Base-by-base conservation (phyloP, 2,888 invertebrate species). In the Oscheius sp. region DNA sequence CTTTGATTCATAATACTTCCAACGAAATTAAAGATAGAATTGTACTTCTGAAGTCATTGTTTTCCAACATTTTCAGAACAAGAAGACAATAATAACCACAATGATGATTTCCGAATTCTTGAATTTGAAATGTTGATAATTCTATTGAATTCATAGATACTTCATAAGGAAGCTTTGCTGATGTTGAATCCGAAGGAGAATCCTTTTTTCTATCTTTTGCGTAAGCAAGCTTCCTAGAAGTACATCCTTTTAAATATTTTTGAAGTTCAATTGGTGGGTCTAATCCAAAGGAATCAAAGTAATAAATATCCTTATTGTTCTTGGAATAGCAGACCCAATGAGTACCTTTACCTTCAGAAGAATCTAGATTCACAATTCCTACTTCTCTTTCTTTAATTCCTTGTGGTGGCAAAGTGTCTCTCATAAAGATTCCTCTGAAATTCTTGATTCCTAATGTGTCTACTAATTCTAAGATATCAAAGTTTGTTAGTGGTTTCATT, bases 51-150 rank as follows among this genome's bases (percentile, higher is more conserved):
- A 64, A 64, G 12, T 61, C 63, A n/a, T 61, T 65, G 20, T 64
- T 20, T 69, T 74, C 70, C 50, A 70, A 66, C 34, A 72, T 33
- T 37, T 74, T 72, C n/a, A n/a, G n/a, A n/a, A n/a, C n/a, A n/a
- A n/a, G n/a, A n/a, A 67, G 69, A 33, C n/a, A n/a, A n/a, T 73
- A 73, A 71, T 73, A 73, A 68, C 73, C 73, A 73, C 74, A 74
- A 68, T 74, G 73, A 71, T 73, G 71, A 48, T 66, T 73, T 53
- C 61, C 52, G 50, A 73, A 70, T 67, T 73, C 68, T 73, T 73
- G 73, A 63, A 70, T 72, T 68, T 45, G 46, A 17, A 65, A 58
- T 58, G 48, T 53, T 64, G 46, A 45, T 6, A 45, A 17, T 17
- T 45, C 46, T 8, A 45, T 45, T 34, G 37, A 34, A 34, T 34